Percentiles rank a stretch among this genome's conserved stretches.
phyloP scores from a whole-genome alignment of 1,140 invertebrate species.

The Aphidius ervi region DNA sequence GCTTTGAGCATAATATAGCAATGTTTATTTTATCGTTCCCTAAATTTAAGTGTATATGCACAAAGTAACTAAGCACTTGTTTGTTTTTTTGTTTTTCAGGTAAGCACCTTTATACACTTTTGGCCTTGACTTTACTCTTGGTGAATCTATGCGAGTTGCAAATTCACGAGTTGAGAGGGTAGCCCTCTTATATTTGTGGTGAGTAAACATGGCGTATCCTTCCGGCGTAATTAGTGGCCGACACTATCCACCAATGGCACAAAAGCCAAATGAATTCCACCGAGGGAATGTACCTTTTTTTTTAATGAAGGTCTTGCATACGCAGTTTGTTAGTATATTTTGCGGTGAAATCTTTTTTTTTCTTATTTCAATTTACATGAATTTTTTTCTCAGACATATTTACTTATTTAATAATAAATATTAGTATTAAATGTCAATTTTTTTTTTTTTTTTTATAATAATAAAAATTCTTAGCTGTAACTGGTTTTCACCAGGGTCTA shows the following conservation, averaged over 20 bases:
- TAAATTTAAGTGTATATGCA: constrained; percentile 11
- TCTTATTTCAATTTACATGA: constrained; percentile 1
- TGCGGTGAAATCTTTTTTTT: constrained; percentile 17
- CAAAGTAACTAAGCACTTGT: constrained; percentile 27
- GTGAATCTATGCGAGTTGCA: constrained; percentile 25
- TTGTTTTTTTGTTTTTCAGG: constrained; percentile 37
- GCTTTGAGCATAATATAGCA: constrained; percentile 13
- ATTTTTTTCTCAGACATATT: background rate
- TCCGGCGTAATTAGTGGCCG: constrained; percentile 47
- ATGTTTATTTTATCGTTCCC: constrained; percentile 15
- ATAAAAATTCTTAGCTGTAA: too few species aligned
- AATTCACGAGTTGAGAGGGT: constrained; percentile 3
- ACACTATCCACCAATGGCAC: constrained; percentile 38
- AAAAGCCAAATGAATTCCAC: constrained; percentile 21
- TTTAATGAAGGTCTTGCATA: constrained; percentile 7
- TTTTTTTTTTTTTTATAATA: too few species aligned
- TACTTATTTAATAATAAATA: too few species aligned
- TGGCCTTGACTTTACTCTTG: background rate
- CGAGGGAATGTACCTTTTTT: constrained; percentile 16
- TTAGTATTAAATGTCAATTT: too few species aligned
- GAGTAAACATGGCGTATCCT: constrained; percentile 46
- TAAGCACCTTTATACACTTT: constrained; percentile 31
- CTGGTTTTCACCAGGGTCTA: too few species aligned
- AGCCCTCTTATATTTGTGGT: constrained; percentile 38
- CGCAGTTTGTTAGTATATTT: too few species aligned